Evolutionary conservation across 2,888 invertebrate genomes (phyloP).

Genomic region (Brachypalpus laphriformis): DNA sequence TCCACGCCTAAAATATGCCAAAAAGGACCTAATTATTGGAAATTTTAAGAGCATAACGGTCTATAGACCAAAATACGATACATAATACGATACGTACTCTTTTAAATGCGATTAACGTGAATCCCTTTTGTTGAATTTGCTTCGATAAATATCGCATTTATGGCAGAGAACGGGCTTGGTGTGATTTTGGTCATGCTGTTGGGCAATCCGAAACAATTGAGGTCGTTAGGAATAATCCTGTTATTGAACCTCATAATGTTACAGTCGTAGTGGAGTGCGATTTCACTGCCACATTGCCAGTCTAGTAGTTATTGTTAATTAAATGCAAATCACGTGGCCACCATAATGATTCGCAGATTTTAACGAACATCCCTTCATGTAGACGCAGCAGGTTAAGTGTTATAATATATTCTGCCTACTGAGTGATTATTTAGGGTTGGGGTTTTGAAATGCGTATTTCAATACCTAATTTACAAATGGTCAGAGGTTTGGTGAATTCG

Average conservation of each 20-base stretch:
- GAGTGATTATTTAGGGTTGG: no score
- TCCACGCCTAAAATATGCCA: neutral
- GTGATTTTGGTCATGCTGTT: conserved; percentile 12
- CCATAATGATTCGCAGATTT: neutral
- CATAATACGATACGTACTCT: neutral
- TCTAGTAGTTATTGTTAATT: conserved; percentile 33
- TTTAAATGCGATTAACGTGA: neutral
- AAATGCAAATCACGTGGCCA: neutral
- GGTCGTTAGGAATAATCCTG: conserved; percentile 27
- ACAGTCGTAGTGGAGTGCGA: neutral
- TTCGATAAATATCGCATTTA: conserved; percentile 15
- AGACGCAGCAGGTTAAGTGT: neutral
- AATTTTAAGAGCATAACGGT: neutral
- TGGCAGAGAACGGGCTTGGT: neutral
- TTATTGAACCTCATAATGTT: neutral
- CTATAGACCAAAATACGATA: neutral
- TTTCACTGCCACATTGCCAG: neutral
- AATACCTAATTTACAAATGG: no score
- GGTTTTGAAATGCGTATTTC: no score
- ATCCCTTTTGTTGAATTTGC: neutral
- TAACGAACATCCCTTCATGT: neutral
- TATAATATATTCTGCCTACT: neutral
- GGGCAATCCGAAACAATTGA: conserved; percentile 47
- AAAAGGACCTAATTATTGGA: neutral
- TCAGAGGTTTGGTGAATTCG: no score